Base-by-base conservation (phyloP, 2,888 invertebrate genomes). In the Lottia scabra region DNA sequence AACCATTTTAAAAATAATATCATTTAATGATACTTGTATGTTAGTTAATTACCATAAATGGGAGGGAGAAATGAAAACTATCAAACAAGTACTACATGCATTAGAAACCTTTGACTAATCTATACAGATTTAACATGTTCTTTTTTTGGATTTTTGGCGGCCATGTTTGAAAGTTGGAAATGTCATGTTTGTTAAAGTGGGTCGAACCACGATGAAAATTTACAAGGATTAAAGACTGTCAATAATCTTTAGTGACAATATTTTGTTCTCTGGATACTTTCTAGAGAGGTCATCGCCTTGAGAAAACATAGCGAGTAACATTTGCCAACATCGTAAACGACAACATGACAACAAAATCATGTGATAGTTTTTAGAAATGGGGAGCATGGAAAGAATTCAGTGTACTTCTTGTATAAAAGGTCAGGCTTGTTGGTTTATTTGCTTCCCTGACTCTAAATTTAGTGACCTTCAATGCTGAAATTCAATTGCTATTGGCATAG, bases 221-320 rank as follows among this genome's bases (percentile, higher is more conserved):
- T 56, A 56, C 56, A 19, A 56, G 56, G 56, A 56, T 56, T 56
- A 19, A 56, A 56, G 19, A 56, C 56, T 23, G 56, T 56, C 56
- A 56, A 56, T 23, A 56, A 56, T 56, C 56, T 56, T 56, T 56
- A 38, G 38, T 38, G 56, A 56, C 56, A 56, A 56, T 56, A 56
- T 56, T 56, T 56, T 56, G 56, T 56, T 23, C 56, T 1, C 19
- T 12, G 56, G 56, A 56, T 56, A 56, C 56, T 56, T 56, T 56
- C 19, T 19, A 23, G 12, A 56, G 56, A 56, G 56, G 56, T 56
- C 56, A 56, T 56, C 56, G 56, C 56, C 56, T 56, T 56, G 23
- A 56, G 56, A 56, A 19, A 56, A 56, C 56, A 56, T 56, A 23
- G 56, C 8, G 19, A 23, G 23, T 23, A 56, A 56, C 56, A 56